A percentile compares a stretch with the other conserved stretches of the same genome.
Evolutionary conservation across 1,140 invertebrate species (phyloP).

Genomic region (Papilio polyxenes): DNA sequence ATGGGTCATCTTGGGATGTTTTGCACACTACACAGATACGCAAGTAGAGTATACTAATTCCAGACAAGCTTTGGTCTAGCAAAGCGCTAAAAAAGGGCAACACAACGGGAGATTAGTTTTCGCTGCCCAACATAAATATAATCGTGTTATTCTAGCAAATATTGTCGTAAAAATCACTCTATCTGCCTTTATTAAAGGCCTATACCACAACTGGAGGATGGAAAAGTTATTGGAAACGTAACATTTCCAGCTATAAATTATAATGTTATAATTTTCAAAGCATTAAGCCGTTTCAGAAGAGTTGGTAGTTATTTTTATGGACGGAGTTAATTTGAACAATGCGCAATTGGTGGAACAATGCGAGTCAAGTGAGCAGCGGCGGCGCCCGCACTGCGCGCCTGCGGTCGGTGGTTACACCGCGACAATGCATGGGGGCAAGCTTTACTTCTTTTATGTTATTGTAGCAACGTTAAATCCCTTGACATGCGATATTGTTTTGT

Average conservation of each 20-base stretch:
- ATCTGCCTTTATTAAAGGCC: too few species aligned
- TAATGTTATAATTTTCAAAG: neutral
- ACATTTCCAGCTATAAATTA: neutral
- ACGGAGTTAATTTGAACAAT: slow-evolving; percentile 32
- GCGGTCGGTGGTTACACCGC: neutral
- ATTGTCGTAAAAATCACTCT: too few species aligned
- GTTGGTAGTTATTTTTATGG: slow-evolving; percentile 29
- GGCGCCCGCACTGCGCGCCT: slow-evolving; percentile 25
- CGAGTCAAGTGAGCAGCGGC: neutral
- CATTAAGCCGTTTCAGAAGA: neutral
- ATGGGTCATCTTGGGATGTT: too few species aligned
- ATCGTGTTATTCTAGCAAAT: too few species aligned
- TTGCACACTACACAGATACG: too few species aligned
- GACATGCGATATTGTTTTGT: neutral
- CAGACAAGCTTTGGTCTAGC: too few species aligned
- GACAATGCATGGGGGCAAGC: slow-evolving; percentile 15
- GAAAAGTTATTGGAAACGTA: neutral
- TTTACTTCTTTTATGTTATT: slow-evolving; percentile 23
- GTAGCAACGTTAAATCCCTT: neutral
- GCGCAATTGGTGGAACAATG: slow-evolving; percentile 34
- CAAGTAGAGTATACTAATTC: too few species aligned
- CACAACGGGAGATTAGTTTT: too few species aligned
- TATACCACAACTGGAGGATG: too few species aligned
- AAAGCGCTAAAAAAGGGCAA: too few species aligned
- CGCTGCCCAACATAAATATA: too few species aligned